A percentile compares a stretch with the other conserved stretches of the same genome.
Evolutionary conservation across 2,888 invertebrate species (phyloP).

Genomic region (Ornithoptera alexandrae): DNA sequence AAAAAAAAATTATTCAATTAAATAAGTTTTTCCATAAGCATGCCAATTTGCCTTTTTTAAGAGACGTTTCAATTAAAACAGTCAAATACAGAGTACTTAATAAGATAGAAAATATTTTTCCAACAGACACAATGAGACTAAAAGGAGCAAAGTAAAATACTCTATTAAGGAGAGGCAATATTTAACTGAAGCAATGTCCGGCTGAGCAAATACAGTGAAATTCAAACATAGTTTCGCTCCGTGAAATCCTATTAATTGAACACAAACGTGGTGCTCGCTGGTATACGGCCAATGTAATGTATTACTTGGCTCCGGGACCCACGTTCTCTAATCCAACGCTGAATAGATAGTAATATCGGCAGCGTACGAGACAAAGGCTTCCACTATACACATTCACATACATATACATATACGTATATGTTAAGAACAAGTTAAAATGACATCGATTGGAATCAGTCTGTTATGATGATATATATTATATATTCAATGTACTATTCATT

Average conservation of each 20-base stretch:
- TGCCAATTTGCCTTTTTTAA: no score
- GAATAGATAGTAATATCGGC: conserved; percentile 61
- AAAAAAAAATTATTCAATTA: no score
- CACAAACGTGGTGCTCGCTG: conserved; percentile 60
- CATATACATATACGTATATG: neutral
- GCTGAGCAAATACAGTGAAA: conserved; percentile 38
- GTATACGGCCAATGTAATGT: conserved; percentile 73
- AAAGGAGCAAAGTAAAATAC: conserved; percentile 1
- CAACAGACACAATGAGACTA: neutral
- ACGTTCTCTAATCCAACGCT: conserved; percentile 56
- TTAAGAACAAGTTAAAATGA: conserved; percentile 3
- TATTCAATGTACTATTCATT: neutral
- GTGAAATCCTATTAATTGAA: conserved; percentile 69
- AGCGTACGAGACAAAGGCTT: conserved; percentile 30
- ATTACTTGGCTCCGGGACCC: conserved; percentile 64
- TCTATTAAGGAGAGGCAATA: conserved; percentile 1
- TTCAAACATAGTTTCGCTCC: conserved; percentile 45
- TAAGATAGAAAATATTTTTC: neutral
- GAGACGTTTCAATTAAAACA: neutral
- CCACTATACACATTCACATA: neutral
- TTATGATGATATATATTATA: neutral
- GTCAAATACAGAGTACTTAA: neutral
- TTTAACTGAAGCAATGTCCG: conserved; percentile 31
- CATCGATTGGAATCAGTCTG: conserved; percentile 11
- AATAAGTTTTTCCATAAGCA: no score